Conservation (phyloP, 2,113 vertebrate species). For the Etia nguti region DNA sequence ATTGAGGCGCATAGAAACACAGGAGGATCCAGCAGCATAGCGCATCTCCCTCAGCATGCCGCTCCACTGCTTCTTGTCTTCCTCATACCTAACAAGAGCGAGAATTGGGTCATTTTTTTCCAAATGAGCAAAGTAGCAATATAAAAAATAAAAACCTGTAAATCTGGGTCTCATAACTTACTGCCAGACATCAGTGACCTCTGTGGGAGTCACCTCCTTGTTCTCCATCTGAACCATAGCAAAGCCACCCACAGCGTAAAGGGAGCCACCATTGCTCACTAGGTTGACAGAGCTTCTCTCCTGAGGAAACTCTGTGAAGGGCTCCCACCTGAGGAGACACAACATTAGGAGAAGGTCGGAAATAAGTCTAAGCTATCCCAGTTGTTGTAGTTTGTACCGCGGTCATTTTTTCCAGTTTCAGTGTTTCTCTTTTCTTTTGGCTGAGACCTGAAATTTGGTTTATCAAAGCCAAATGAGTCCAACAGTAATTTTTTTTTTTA, state of each 20-base stretch:
- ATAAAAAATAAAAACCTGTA: neutral
- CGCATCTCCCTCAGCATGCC: constrained; percentile 97
- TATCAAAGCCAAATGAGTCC: neutral
- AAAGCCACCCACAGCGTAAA: constrained; percentile 95
- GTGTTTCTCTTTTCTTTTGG: neutral
- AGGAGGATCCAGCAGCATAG: constrained; percentile 92
- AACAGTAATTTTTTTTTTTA: neutral
- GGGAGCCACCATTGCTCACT: constrained; percentile 76
- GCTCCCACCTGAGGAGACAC: constrained; percentile 81
- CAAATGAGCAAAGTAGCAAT: neutral
- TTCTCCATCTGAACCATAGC: constrained; percentile 90
- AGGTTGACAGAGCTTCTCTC: constrained; percentile 95
- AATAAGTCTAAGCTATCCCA: neutral
- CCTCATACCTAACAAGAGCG: constrained; percentile 81
- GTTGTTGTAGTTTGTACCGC: neutral
- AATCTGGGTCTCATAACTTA: constrained; percentile 58
- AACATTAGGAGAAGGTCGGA: neutral
- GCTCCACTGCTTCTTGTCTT: constrained; percentile 93
- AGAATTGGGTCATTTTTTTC: neutral
- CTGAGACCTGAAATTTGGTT: neutral
- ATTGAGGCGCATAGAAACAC: constrained; percentile 86
- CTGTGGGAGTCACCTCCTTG: constrained; percentile 89
- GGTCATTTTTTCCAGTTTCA: neutral
- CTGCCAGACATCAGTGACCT: constrained; percentile 98
- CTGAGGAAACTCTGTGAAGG: constrained; percentile 91